Evolutionary conservation across 1,140 invertebrate species (phyloP).

Genomic region (Callitettix versicolor): DNA sequence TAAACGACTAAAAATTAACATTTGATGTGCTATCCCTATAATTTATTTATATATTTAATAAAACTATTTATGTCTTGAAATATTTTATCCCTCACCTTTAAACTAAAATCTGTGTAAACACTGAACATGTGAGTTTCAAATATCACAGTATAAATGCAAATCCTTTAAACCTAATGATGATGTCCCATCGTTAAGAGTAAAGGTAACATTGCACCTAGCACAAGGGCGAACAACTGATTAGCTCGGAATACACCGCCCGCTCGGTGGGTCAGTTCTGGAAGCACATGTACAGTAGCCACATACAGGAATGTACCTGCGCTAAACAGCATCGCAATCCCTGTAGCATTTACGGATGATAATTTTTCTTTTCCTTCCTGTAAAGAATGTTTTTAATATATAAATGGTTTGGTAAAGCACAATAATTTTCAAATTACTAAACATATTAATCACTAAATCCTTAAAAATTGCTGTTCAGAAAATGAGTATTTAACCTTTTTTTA

Average conservation of each 20-base stretch:
- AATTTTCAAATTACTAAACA: too few species aligned
- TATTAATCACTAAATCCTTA: not conserved
- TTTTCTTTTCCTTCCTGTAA: conserved; percentile 51
- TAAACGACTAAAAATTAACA: too few species aligned
- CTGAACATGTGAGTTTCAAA: too few species aligned
- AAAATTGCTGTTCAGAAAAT: conserved; percentile 1
- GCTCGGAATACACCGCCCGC: conserved; percentile 43
- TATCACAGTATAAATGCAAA: too few species aligned
- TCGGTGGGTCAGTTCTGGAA: conserved; percentile 73
- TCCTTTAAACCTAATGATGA: conserved; percentile 60
- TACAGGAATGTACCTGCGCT: conserved; percentile 98
- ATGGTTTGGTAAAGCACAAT: too few species aligned
- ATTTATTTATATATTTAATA: too few species aligned
- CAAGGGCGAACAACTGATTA: conserved; percentile 69
- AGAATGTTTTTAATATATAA: too few species aligned
- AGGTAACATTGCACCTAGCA: conserved; percentile 76
- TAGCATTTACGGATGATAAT: conserved; percentile 78
- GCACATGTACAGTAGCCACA: conserved; percentile 94
- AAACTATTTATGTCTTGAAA: too few species aligned
- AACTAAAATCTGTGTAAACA: too few species aligned
- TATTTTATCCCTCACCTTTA: too few species aligned
- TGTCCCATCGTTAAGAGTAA: conserved; percentile 82
- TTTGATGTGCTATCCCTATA: too few species aligned
- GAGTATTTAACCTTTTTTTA: conserved; percentile 4
- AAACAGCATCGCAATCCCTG: conserved; percentile 94